Base-by-base conservation (phyloP, 2,113 vertebrate species). In the Bothrops jararaca region DNA sequence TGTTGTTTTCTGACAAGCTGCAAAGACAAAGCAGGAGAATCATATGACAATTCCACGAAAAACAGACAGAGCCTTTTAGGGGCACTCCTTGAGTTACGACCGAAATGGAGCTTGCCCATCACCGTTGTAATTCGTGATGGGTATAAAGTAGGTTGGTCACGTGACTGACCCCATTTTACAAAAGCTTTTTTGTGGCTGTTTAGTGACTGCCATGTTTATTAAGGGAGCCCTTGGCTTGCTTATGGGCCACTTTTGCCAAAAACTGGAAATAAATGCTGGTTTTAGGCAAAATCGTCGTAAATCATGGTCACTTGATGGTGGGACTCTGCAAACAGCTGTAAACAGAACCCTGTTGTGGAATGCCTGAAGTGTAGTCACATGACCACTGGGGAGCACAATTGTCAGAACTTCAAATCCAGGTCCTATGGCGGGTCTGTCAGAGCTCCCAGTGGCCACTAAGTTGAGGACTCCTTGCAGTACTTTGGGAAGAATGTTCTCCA, bases 1-100 rank as follows among this genome's bases (percentile, higher is more conserved):
- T 94, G 4, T 0, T 3, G 94, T 99, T 99, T 92, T 98, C 97
- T 85, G 99, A 98, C 92, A 99, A 93, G 94, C 99, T 99, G 95
- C 0, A 53, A 64, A 89, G 26, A 53, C 0, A 93, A 91, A 7
- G 34, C 0, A 88, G 88, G 60, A 89, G 24, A 39, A 89, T 56
- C 80, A 53, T 2, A 12, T 1, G 24, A 26, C 57, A 34, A 86
- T 48, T 23, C 6, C 50, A 53, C 1, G 15, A 29, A 88, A 86
- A 50, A 50, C 4, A 23, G 7, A 23, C 24, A 10, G 13, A 8
- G 9, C 24, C 39, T n/a, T 50, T 42, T 42, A 45, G 12, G 34
- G 64, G 29, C 64, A 34, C 4, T n/a, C 64, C 29, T 69, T 10
- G 4, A n/a, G 29, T 69, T n/a, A 34, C 12, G 2, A 29, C 29